Evolutionary conservation across 2,888 invertebrate genomes (phyloP), one percentile per base, ranked within the genome.

Genomic region (Drosophila kuntzei): DNA sequence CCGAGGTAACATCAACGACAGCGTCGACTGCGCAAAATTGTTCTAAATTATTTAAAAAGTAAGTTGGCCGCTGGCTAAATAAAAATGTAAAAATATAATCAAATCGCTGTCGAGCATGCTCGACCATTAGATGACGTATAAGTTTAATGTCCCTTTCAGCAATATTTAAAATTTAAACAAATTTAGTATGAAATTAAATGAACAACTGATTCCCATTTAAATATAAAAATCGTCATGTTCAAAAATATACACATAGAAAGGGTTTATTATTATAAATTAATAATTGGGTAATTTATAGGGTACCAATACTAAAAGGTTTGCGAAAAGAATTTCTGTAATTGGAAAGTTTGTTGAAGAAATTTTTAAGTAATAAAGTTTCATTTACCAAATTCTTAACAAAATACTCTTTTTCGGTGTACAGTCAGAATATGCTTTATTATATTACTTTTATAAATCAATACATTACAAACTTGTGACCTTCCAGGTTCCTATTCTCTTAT

Each of bases 21-120:
- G 9, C 34, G 50, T 9, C 32, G 6, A 54, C 43, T 39, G 43
- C 16, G 36, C 50, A 66, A 76, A 66, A 69, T 76, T 62, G 46
- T 51, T 63, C 68, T 81, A 73, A 73, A 86, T 83, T 29, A 76
- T 69, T 76, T 68, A 71, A 67, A 67, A 62, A 75, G 51, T 49
- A 71, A 71, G 25, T 78, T 77, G 46, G 51, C 75, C 62, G 60
- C 39, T 36, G 34, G 74, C 61, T 12, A 53, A 18, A 50, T 37
- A 47, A 62, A 51, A 62, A 47, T 16, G 29, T 8, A 20, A 18
- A 63, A 51, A 37, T 67, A 71, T 34, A 76, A 43, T 20, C 34
- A 49, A 34, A 55, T 18, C 11, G 32, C 9, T 25, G 29, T n/a
- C 16, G 34, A 29, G 50, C 4, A 36, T 32, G 49, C 43, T 34